Evolutionary conservation across 2,888 invertebrate genomes (phyloP).

Genomic region (Melinopterus prodromus): DNA sequence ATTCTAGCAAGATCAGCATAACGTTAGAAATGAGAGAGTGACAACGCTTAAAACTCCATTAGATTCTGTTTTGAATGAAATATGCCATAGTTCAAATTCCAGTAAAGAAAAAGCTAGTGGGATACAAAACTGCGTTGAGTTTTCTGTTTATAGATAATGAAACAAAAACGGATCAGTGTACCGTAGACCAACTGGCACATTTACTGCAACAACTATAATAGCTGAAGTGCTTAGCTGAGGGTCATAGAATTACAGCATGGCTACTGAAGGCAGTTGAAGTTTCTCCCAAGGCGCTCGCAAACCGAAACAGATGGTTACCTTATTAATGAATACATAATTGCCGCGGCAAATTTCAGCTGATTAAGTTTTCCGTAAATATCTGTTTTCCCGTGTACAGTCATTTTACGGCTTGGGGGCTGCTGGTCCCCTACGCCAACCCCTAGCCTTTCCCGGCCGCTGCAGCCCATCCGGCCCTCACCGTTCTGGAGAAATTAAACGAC

Average conservation of each 20-base stretch:
- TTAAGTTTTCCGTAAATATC: conserved; percentile 37
- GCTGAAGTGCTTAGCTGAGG: conserved; percentile 8
- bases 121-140: neutral
- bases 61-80: no score
- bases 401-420: neutral
- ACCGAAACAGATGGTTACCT: conserved; percentile 35
- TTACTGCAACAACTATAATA: conserved; percentile 8
- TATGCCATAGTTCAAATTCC: no score
- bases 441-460: neutral
- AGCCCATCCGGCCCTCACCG: conserved; percentile 14
- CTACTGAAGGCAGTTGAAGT: conserved; percentile 9
- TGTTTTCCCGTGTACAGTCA: conserved; percentile 5
- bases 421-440: neutral
- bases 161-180: neutral
- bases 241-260: conserved; percentile 6
- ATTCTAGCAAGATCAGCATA: no score
- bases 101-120: no score
- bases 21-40: no score
- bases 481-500: conserved; percentile 35
- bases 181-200: neutral
- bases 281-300: conserved; percentile 22
- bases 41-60: no score
- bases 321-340: conserved; percentile 35
- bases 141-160: neutral
- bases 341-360: conserved; percentile 33